Percentiles rank a stretch among this genome's conserved stretches.
phyloP scores from a whole-genome alignment of 1,140 invertebrate genomes.

The Tetramorium parvispinum region DNA sequence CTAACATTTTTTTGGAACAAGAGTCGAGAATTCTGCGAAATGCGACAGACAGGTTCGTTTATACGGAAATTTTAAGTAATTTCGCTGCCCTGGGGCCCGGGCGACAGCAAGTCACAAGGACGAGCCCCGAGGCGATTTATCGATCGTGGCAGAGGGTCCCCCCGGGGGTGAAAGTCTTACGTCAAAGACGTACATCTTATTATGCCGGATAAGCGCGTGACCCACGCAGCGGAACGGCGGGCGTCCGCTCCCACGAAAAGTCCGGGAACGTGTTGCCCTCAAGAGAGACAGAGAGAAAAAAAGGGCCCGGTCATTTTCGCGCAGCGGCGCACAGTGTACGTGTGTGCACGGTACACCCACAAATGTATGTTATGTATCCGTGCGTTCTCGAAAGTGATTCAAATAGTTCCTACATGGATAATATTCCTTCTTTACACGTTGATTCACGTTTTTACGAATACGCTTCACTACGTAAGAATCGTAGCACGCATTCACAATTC shows the following conservation, averaged over 20 bases:
- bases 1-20: not conserved
- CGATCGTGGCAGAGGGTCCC: slow-evolving; percentile 47
- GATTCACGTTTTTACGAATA: not conserved
- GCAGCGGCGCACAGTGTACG: no score
- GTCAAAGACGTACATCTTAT: slow-evolving; percentile 81
- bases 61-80: not conserved
- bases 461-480: no score
- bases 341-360: no score
- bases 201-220: slow-evolving; percentile 72
- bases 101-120: no score
- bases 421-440: no score
- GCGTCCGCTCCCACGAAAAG: slow-evolving; percentile 57
- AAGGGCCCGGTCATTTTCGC: not conserved
- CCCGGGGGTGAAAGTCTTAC: slow-evolving; percentile 83
- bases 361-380: slow-evolving; percentile 14
- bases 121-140: not conserved
- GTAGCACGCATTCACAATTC: no score
- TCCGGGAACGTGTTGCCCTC: not conserved
- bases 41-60: not conserved
- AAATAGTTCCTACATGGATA: not conserved
- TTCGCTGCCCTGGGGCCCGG: not conserved
- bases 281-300: slow-evolving; percentile 4
- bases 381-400: slow-evolving; percentile 15
- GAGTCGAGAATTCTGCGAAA: not conserved
- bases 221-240: slow-evolving; percentile 71